Base-by-base conservation (phyloP, 2,888 invertebrate species). In the Brenthis daphne region DNA sequence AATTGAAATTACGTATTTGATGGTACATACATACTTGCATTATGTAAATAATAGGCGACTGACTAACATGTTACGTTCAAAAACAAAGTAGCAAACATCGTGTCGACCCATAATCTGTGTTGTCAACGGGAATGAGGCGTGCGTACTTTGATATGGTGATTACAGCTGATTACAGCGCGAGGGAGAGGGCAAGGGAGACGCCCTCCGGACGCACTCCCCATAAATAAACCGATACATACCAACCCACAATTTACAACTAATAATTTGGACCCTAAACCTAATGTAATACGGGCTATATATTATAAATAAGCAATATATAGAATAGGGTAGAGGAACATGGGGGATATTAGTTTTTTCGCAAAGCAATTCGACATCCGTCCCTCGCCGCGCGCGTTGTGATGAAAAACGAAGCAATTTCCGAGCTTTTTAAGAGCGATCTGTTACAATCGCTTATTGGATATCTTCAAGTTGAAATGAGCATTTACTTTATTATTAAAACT, bases 121-220 rank as follows among this genome's bases (percentile, higher is more conserved):
- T 91, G 91, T 90, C 90, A 87, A 82, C 86, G 83, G 85, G 86
- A 89, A 90, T 89, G 89, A 87, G 85, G 88, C 86, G 87, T 88
- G 85, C 89, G 90, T 89, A 90, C 91, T 92, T 92, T 92, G 92
- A 92, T 92, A 92, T 92, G 92, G 90, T 92, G 92, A 92, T 92
- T 92, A 92, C 88, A 89, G 84, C 89, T 92, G 92, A 92, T 92
- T 92, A 92, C 63, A 54, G 53, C 29, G 54, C 43, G 90, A 88
- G 89, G 85, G 86, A 79, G 88, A 81, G 83, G 81, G 80, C 72
- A 74, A 77, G 82, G 81, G 82, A 78, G 82, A 79, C 81, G 80
- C 82, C 87, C 90, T 86, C 84, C 80, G 80, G 79, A 89, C 90
- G 88, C 90, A 89, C 87, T 87, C 89, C 83, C 85, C 89, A 88